Evolutionary conservation across 2,113 vertebrate species (phyloP).

Genomic region (Coptodon bakossiorum): DNA sequence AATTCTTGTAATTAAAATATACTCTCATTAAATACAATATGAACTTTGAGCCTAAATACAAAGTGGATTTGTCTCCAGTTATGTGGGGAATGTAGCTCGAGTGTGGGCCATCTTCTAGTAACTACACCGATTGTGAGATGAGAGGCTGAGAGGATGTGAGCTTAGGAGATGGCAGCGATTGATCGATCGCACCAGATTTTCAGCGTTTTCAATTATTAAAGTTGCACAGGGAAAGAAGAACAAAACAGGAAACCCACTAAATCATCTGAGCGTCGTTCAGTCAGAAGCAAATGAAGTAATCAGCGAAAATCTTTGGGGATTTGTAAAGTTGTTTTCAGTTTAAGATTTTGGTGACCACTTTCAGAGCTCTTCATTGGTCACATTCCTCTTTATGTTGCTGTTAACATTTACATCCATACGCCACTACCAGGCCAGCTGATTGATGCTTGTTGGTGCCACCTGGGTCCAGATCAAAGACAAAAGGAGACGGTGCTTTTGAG

Average conservation of each 20-base stretch:
- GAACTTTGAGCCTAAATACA: background rate
- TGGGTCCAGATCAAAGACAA: background rate
- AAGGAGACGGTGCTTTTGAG: background rate
- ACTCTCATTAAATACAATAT: background rate
- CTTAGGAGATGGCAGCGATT: background rate
- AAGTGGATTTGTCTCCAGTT: background rate
- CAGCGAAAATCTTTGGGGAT: background rate
- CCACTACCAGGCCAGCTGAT: background rate
- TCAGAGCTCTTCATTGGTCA: background rate
- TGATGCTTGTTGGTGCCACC: background rate
- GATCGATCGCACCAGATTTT: background rate
- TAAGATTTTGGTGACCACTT: background rate
- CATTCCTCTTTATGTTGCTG: background rate
- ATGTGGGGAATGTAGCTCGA: fast-evolving
- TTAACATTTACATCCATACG: background rate
- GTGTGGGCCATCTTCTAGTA: background rate
- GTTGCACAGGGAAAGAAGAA: background rate
- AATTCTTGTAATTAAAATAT: background rate
- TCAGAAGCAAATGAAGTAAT: background rate
- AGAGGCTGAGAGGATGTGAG: background rate
- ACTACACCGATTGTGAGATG: background rate
- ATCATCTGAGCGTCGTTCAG: background rate
- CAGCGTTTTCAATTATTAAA: conserved; percentile 3
- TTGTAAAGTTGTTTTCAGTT: background rate
- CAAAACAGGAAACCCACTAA: background rate